Base-by-base conservation (phyloP, 2,113 vertebrate species). In the Plecturocebus donacophilus region DNA sequence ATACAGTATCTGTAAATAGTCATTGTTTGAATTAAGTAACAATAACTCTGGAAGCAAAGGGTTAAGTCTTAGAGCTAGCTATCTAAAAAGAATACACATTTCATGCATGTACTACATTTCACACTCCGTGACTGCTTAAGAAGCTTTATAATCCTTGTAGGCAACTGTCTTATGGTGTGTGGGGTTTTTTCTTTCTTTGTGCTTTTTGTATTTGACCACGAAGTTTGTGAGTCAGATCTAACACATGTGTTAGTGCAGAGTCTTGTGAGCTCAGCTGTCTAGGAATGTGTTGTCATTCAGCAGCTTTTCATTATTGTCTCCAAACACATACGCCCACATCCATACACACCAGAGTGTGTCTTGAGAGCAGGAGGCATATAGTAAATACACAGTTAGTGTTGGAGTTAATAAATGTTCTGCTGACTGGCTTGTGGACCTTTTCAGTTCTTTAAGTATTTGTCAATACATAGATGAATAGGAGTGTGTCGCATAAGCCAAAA, bases 231-330 rank as follows among this genome's bases (percentile, higher is more conserved):
- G 70, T 97, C 91, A 87, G 13, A 54, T 68, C 27, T 61, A 76
- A 83, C 56, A 84, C 38, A 49, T 56, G 49, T 79, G 40, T 96
- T 79, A 83, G 32, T 77, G 9, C 27, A 54, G 25, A 84, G 73
- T 42, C 42, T 77, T 90, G 1, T 93, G 93, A 96, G 94, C 81
- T 97, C 76, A 96, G 11, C 91, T 58, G 42, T 88, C 93, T 94
- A 90, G 86, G 91, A 95, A 86, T 95, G 96, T 91, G 70, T 89
- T 92, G 35, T 95, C 83, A 83, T 86, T 96, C 52, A 86, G 66
- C 70, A 97, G 56, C 42, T 96, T 96, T 94, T 93, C 71, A 38
- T 61, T 90, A 25, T 73, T 95, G 58, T 68, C 73, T 86, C 27
- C 56, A 70, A 90, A 93, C 71, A 73, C n/a, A 23, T 3, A 86